Conservation (phyloP, 2,888 invertebrate species). For the Alentia gelatinosa region DNA sequence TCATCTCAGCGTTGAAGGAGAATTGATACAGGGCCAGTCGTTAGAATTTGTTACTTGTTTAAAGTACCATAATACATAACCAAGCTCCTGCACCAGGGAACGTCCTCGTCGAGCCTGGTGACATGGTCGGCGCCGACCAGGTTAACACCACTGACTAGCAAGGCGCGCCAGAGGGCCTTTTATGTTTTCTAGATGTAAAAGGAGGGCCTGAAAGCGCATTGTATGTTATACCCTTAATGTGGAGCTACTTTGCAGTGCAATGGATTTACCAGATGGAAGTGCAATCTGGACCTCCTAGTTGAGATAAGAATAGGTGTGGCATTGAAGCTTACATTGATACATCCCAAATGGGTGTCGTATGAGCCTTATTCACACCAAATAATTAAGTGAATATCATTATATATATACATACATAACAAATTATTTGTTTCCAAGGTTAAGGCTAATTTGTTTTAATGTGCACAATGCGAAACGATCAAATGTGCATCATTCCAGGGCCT, state of each 20-base stretch:
- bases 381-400: slow-evolving; percentile 17
- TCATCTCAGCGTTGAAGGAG: slow-evolving; percentile 81
- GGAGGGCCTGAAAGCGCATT: neutral
- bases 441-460: slow-evolving; percentile 5
- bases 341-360: neutral
- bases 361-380: slow-evolving; percentile 21
- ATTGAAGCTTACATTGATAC: neutral
- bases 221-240: neutral
- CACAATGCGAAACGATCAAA: neutral
- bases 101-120: neutral
- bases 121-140: neutral
- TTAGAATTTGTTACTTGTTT: slow-evolving; percentile 31
- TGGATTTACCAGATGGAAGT: neutral
- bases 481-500: slow-evolving; percentile 45
- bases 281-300: neutral
- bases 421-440: neutral
- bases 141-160: neutral
- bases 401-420: slow-evolving; percentile 10
- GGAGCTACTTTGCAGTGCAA: slow-evolving; percentile 15
- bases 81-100: neutral
- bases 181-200: slow-evolving; percentile 32
- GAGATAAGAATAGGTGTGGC: neutral
- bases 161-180: neutral
- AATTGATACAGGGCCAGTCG: slow-evolving; percentile 69
- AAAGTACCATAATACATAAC: neutral